Evolutionary conservation across 2,113 vertebrate genomes (phyloP), one percentile per base, ranked within the genome.

Genomic region (Burhinus oedicnemus): DNA sequence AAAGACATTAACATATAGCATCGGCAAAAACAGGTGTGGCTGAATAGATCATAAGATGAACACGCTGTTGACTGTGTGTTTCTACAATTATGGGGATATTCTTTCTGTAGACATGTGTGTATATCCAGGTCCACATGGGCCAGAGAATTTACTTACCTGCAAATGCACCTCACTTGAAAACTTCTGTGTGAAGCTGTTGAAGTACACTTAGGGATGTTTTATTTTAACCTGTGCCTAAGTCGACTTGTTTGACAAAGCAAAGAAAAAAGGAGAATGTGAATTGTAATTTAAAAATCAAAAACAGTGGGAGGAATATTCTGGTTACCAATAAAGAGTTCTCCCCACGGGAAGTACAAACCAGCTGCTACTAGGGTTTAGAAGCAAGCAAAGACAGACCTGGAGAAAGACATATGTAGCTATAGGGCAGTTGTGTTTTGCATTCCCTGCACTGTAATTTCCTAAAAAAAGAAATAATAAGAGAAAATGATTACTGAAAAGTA

Each of bases 41-140:
- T 51, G 15, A 49, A n/a, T 4, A 77, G 49, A 23, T 45, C 4
- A 6, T 36, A 70, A 83, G 6, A 42, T 21, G 25, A 91, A 22
- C 2, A 7, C 26, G 12, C 4, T 12, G 4, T 25, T 57, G 8
- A 40, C 34, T 4, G 0, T 44, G 15, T 10, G 3, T 71, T 76
- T 40, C 58, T 66, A 58, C 34, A 58, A 6, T 27, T 61, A 49
- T 2, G 4, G 21, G 14, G 72, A 27, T 83, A 36, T 27, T 81
- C 6, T 15, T 76, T 44, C 36, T 52, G 17, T 6, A 18, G 10
- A 30, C 18, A 27, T 6, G 1, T 34, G 9, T 61, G 6, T 23
- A 15, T 66, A 22, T 12, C 15, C 8, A 8, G 7, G 29, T 38
- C 15, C 38, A 25, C 15, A 22, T 11, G 15, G 29, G 9, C 8